These are phyloP conservation scores for Aethes cnicana DNA, from an alignment of 2,888 invertebrate species.

Conservation along the genomic window DNA sequence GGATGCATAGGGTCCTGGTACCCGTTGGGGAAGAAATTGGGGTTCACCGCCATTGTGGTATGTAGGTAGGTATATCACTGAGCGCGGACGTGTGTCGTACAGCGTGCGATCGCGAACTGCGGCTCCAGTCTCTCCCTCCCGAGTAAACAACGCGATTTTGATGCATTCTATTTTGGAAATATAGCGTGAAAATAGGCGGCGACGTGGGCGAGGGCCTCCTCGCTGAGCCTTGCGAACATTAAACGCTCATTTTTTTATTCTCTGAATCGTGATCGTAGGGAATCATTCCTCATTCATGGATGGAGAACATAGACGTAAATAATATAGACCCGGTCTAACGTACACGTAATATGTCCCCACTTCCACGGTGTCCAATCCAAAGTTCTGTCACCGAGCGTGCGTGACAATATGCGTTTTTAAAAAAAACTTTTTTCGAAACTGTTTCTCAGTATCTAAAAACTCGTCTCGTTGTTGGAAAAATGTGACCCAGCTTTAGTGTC, in stretches of 20 bases:
- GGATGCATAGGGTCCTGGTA: conserved; percentile 79
- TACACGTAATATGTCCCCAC: too few relatives aligned
- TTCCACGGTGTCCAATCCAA: too few relatives aligned
- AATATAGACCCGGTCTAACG: too few relatives aligned
- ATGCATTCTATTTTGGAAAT: conserved; percentile 82
- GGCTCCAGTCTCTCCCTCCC: conserved; percentile 70
- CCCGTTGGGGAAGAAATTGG: conserved; percentile 79
- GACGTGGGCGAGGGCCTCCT: conserved; percentile 68
- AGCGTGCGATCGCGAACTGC: conserved; percentile 69
- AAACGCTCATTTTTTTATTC: conserved; percentile 47
- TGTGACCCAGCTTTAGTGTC: too few relatives aligned
- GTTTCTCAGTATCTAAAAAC: too few relatives aligned
- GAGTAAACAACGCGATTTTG: conserved; percentile 76
- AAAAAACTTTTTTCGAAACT: too few relatives aligned
- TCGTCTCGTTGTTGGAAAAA: too few relatives aligned
- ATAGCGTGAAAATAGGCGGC: conserved; percentile 70
- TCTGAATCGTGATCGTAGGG: conserved; percentile 31
- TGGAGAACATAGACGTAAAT: not conserved
- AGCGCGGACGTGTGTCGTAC: conserved; percentile 68
- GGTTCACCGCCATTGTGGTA: conserved; percentile 69
- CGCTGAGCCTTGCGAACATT: conserved; percentile 59
- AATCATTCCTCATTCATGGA: not conserved
- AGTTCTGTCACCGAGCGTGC: too few relatives aligned
- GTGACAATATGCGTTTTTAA: too few relatives aligned
- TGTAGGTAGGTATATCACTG: too few relatives aligned